Evolutionary conservation across 1,140 invertebrate species (phyloP), one percentile per base, ranked within the genome.

Genomic region (Chironomus tepperi): DNA sequence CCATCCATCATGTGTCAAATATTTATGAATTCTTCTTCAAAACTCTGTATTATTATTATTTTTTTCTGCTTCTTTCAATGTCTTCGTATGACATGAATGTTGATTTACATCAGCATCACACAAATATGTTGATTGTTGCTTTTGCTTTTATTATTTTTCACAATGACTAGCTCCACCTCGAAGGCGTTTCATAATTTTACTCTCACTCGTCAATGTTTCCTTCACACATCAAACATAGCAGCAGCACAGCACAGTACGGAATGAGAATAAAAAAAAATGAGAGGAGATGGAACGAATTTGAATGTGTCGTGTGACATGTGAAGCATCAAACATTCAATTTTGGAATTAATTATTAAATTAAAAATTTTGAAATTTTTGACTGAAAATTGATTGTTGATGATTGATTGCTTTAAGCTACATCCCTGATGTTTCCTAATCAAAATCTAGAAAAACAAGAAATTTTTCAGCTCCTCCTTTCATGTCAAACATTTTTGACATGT

Each of bases 111-210:
- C 47, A 57, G n/a, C 47, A n/a, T 57, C 47, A 57, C 12, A 34
- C 24, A n/a, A n/a, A n/a, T 57, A 57, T 57, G 47, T 57, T 57
- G 47, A 57, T 57, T 70, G 65, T 21, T 70, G 65, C 16, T 70
- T 15, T 19, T 70, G 65, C 19, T 70, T 70, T 70, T 70, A 70
- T 70, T 70, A 70, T 70, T 70, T 19, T 18, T 70, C 47, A 57
- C 47, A 57, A 15, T 57, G 47, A 57, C 19, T 70, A 10, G 65
- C 65, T 70, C 65, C 65, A 70, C 65, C 65, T 70, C 65, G 65
- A 70, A 70, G 65, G 65, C 65, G 65, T 70, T 70, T 70, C 65
- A 70, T 19, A 70, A 70, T 70, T 70, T 70, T 57, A 12, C 47
- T 57, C 47, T 57, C 47, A 57, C 65, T 70, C 65, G 65, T 70